phyloP scores from a whole-genome alignment of 2,797 vertebrate species.

The Trachurus trachurus region DNA sequence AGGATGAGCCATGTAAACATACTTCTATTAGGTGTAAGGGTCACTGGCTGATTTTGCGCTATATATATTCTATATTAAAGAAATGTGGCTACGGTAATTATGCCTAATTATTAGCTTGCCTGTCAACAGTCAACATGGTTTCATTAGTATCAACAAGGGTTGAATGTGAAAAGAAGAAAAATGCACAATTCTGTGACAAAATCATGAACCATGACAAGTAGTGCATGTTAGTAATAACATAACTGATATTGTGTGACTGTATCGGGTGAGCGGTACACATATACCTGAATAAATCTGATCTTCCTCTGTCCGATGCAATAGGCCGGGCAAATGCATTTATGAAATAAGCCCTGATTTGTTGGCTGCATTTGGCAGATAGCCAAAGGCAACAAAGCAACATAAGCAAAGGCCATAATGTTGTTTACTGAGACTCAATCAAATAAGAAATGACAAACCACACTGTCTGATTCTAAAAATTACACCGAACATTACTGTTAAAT shows the following conservation, averaged over 20 bases:
- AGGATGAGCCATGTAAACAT: conserved; percentile 76
- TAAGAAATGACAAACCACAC: conserved; percentile 86
- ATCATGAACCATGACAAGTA: conserved; percentile 25
- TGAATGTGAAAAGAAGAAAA: conserved; percentile 38
- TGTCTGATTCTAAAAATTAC: conserved; percentile 83
- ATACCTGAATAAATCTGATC: conserved; percentile 78
- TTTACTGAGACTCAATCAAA: conserved; percentile 83
- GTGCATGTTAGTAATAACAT: conserved; percentile 37
- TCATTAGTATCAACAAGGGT: conserved; percentile 42
- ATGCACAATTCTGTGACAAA: conserved; percentile 17
- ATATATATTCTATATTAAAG: conserved; percentile 60
- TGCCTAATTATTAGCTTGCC: conserved; percentile 56
- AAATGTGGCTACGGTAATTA: conserved; percentile 30
- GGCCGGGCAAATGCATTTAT: conserved; percentile 78
- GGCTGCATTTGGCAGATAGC: conserved; percentile 80
- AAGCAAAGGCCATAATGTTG: conserved; percentile 81
- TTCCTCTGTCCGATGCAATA: conserved; percentile 73
- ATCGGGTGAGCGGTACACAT: conserved; percentile 60
- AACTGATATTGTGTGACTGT: conserved; percentile 50
- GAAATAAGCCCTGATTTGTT: conserved; percentile 82
- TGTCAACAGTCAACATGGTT: conserved; percentile 35
- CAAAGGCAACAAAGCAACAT: conserved; percentile 82
- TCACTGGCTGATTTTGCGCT: conserved; percentile 56
- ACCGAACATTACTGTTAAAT: conserved; percentile 78
- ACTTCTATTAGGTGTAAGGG: conserved; percentile 60